A percentile compares a stretch with the other conserved stretches of the same genome.
Evolutionary conservation across 1,140 invertebrate genomes (phyloP).

Genomic region (Campoletis sonorensis): DNA sequence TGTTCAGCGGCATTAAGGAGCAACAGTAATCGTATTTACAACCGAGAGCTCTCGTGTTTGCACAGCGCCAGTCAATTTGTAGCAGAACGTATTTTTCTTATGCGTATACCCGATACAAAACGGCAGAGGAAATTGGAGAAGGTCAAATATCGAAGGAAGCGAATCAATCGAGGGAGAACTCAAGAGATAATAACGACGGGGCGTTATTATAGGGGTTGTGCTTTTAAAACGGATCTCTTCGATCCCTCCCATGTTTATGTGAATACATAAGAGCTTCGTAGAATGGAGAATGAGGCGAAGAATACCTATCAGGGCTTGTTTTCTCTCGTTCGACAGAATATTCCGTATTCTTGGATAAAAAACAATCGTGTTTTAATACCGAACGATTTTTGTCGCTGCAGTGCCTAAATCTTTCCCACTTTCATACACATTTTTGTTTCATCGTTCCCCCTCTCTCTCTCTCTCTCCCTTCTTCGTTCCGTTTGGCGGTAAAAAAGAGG

Average conservation of each 20-base stretch:
- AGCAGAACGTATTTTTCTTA: no score
- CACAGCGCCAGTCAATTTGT: no score
- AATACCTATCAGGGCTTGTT: conserved; percentile 29
- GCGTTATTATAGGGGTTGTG: conserved; percentile 35
- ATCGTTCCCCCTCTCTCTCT: background rate
- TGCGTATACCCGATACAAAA: background rate
- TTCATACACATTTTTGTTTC: background rate
- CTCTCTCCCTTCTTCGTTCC: background rate
- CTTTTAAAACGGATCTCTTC: conserved; percentile 33
- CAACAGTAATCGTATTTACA: no score
- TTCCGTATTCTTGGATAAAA: conserved; percentile 27
- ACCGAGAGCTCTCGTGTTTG: no score
- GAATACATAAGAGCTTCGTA: background rate
- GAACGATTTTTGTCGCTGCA: conserved; percentile 26
- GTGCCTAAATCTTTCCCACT: background rate
- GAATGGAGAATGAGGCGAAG: conserved; percentile 14
- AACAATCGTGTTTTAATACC: conserved; percentile 43
- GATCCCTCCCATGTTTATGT: conserved; percentile 16
- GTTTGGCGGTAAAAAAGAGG: background rate
- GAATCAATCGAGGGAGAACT: conserved; percentile 5
- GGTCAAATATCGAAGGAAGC: background rate
- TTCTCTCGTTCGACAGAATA: conserved; percentile 21
- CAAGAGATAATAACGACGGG: background rate
- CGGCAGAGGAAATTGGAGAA: background rate
- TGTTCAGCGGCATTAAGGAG: no score